Evolutionary conservation across 2,888 invertebrate species (phyloP).

Genomic region (Patella pellucida): DNA sequence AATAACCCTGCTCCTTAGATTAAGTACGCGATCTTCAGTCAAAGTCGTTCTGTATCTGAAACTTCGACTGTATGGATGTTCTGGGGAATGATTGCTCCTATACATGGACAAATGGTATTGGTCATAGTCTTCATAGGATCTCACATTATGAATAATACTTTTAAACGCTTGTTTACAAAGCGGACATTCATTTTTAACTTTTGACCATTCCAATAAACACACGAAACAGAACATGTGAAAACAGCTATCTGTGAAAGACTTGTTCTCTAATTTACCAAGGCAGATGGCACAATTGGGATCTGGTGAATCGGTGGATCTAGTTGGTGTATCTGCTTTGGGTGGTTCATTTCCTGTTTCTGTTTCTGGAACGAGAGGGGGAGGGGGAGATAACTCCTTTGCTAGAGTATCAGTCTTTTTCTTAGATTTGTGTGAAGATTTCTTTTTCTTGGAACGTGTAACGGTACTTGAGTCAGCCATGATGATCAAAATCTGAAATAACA

Average conservation of each 20-base stretch:
- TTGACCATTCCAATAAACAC: conserved; percentile 94
- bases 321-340: conserved; percentile 18
- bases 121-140: conserved; percentile 89
- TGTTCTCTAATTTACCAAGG: conserved; percentile 86
- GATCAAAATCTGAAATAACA: not conserved
- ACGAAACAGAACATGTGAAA: conserved; percentile 94
- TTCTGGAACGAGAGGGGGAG: not conserved
- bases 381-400: not conserved
- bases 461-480: not conserved
- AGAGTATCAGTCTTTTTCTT: not conserved
- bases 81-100: conserved; percentile 24
- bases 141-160: conserved; percentile 92
- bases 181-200: conserved; percentile 76
- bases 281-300: conserved; percentile 89
- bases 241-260: conserved; percentile 92
- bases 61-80: conserved; percentile 45
- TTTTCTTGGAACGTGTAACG: not conserved
- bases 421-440: not conserved
- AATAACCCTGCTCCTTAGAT: conserved; percentile 25
- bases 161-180: conserved; percentile 93
- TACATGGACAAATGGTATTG: conserved; percentile 77
- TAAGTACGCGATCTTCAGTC: conserved; percentile 55
- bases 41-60: conserved; percentile 70
- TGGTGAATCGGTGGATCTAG: conserved; percentile 44
- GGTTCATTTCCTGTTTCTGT: conserved; percentile 9